Evolutionary conservation across 2,113 vertebrate genomes (phyloP), one percentile per base, ranked within the genome.

Genomic region (Chaetorhynchus papuensis): DNA sequence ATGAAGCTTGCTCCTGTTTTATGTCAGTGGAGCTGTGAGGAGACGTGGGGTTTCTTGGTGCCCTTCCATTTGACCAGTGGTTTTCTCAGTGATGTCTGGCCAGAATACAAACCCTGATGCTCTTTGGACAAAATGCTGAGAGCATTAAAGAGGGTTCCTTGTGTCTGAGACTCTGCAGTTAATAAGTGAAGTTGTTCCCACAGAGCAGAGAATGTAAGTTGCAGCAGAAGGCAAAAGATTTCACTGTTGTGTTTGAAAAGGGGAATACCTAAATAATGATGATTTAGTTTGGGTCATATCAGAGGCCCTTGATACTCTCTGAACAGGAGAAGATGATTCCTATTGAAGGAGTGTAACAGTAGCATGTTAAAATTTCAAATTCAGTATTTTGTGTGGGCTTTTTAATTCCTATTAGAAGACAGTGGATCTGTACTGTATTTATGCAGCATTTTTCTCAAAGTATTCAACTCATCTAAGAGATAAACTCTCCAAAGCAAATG

Each of bases 141-240:
- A 54, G 27, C 39, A 57, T 76, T 95, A 78, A 84, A 84, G 56
- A 61, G 70, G n/a, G 15, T 76, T 93, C 45, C 21, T 66, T 70
- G 37, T 42, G 28, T 59, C 71, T 81, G 77, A 93, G 89, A 65
- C 69, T 86, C 66, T 83, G 71, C 57, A 90, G 52, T 77, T 83
- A 78, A 49, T 33, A 94, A 54, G n/a, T 47, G 24, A 70, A 72
- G 18, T 35, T 71, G 22, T 88, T 95, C 44, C 63, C 41, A 50
- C 52, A 68, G 75, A 47, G 59, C 39, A 87, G 87, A 72, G 76
- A 84, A 76, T 39, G 35, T 16, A 50, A 77, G 79, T 37, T 79
- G 35, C 79, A 72, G 47, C 35, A 88, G 52, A 71, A 85, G 42
- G 22, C 54, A 91, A 31, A 71, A 61, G 20, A 16, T 37, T 31